Base-by-base conservation (phyloP, 64 coral and sea anemone genomes). In the Trachythela sp. region DNA sequence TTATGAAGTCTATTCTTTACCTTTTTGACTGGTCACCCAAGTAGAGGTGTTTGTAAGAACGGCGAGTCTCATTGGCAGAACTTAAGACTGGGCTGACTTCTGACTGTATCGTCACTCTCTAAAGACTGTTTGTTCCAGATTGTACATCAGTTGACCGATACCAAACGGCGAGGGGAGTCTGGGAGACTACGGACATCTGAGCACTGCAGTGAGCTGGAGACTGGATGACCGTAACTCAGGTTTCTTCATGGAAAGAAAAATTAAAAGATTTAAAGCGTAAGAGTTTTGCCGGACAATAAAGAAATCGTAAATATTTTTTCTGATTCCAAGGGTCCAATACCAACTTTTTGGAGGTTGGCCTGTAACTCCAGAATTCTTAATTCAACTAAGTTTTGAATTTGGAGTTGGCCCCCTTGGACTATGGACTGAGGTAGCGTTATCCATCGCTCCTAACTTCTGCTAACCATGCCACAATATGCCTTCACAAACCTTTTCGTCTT, bases 101-200 rank as follows among this genome's bases (percentile, higher is more conserved):
- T 13, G 75, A 80, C 35, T 80, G 75, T 10, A 39, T 80, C 75
- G 75, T 80, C 75, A 15, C 35, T 29, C 15, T 9, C 75, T 34
- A 80, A 29, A 15, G 75, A 80, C 20, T 80, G 75, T 22, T 80
- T 80, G 31, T 80, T 80, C n/a, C 15, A 80, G 30, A 80, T 80
- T 80, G 75, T 80, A 80, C 75, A 80, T 39, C 75, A 80, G 20
- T 30, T 80, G 75, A 80, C 75, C 75, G 20, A 80, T 80, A 36
- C 75, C 75, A 80, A 37, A 80, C 34, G 59, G 15, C 20, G 75
- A 39, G n/a, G n/a, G 17, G 33, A 15, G 75, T 80, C 75, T 80
- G 75, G 15, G 75, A 80, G 15, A 37, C 37, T 64, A 64, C 4
- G 11, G 42, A 45, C 59, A 68, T 68, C 20, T 80, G 75, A 80